phyloP scores from a whole-genome alignment of 2,888 invertebrate species.

The Philaethria dido region DNA sequence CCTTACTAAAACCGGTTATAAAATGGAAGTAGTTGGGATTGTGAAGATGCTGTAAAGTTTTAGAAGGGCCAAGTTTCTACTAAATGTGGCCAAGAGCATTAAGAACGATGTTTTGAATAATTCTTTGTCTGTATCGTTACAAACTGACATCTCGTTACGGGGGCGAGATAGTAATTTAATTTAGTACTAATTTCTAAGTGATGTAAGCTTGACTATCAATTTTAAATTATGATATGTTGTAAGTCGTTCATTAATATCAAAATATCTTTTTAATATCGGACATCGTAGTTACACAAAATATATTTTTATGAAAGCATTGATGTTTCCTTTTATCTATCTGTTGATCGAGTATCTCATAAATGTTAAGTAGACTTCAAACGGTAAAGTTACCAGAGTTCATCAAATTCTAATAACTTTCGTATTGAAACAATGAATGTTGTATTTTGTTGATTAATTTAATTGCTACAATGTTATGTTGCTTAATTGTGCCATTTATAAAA shows the following conservation, averaged over 20 bases:
- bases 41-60: conserved; percentile 54
- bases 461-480: not conserved
- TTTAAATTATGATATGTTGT: not conserved
- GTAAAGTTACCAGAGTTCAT: conserved; percentile 32
- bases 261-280: not conserved
- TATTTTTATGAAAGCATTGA: conserved; percentile 8
- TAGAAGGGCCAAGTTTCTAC: conserved; percentile 66
- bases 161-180: conserved; percentile 46
- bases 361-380: conserved; percentile 37
- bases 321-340: conserved; percentile 22
- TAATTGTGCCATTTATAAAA: not conserved
- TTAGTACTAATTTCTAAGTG: conserved; percentile 30
- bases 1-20: conserved; percentile 63
- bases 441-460: conserved; percentile 12
- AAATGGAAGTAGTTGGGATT: conserved; percentile 66
- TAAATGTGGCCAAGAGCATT: conserved; percentile 78
- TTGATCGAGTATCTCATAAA: conserved; percentile 34
- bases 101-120: conserved; percentile 62
- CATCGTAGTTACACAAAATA: not conserved
- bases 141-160: conserved; percentile 42
- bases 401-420: conserved; percentile 28
- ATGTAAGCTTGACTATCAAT: not conserved
- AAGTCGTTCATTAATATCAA: not conserved
- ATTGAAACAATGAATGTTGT: conserved; percentile 2
- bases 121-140: conserved; percentile 45